phyloP scores from a whole-genome alignment of 30 jellyfish, hydroid and myxozoan species.

The Clytia hemisphaerica region DNA sequence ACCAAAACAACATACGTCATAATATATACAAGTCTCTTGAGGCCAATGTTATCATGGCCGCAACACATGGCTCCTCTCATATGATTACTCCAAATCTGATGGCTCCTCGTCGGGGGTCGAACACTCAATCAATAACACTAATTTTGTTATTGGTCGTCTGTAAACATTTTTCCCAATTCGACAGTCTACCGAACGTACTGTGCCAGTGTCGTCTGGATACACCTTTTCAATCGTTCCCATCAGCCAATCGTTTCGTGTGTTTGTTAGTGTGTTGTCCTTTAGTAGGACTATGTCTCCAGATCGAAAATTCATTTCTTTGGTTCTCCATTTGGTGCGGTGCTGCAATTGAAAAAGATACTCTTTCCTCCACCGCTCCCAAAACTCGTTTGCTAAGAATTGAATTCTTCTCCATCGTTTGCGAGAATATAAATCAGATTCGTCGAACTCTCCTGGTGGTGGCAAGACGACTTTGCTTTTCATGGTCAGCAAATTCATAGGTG shows the following conservation, averaged over 20 bases:
- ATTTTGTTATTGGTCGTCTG: constrained; percentile 21
- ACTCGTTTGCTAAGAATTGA: constrained; percentile 32
- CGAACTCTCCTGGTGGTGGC: constrained; percentile 34
- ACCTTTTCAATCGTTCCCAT: constrained; percentile 11
- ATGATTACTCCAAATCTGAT: too few species aligned
- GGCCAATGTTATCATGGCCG: too few species aligned
- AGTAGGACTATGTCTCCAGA: constrained; percentile 20
- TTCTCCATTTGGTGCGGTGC: constrained; percentile 26
- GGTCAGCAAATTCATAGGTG: constrained; percentile 29
- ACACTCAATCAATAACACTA: constrained; percentile 19
- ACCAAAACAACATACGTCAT: too few species aligned
- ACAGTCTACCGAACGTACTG: constrained; percentile 7
- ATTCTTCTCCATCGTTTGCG: constrained; percentile 26
- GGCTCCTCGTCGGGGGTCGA: constrained; percentile 36
- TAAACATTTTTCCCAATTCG: not conserved
- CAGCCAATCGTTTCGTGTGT: constrained; percentile 30
- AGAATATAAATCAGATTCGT: constrained; percentile 1
- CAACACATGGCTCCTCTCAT: too few species aligned
- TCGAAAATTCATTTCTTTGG: constrained; percentile 1
- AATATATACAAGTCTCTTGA: too few species aligned
- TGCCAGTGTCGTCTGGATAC: constrained; percentile 25
- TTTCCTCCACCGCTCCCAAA: constrained; percentile 27
- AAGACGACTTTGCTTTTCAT: constrained; percentile 1
- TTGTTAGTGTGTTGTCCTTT: not conserved
- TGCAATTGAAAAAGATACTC: constrained; percentile 32